Base-by-base conservation (phyloP, 2,888 invertebrate species). In the Drosophila histrio region DNA sequence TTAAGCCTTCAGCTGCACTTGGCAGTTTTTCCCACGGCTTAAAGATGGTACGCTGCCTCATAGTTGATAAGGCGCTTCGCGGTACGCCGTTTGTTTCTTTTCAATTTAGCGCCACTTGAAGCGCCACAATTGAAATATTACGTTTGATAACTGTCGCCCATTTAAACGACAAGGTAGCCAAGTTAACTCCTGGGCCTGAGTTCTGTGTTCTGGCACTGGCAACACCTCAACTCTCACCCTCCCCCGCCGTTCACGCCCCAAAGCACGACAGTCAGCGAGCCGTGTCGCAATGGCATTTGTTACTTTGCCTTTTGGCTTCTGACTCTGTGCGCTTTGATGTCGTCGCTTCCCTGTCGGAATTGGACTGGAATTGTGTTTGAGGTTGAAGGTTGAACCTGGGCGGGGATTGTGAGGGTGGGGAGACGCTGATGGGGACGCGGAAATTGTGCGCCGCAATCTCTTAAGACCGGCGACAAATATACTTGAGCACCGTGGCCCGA, bases 401-500 rank as follows among this genome's bases (percentile, higher is more conserved):
- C 11, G 11, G 5, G 5, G 17, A 6, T 8, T 15, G 28, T 2
- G 28, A 34, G 60, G 19, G 3, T 32, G 39, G 49, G 47, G 5
- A n/a, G 8, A 17, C 11, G 9, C 2, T 1, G 7, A 13, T 39
- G 13, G 34, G 15, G 32, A 43, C 67, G 74, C 73, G 77, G 82
- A 82, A 85, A 85, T 83, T 83, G 77, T 81, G 69, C 65, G 76
- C 81, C 83, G 75, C 87, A 86, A 86, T 86, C 87, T 84, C 81
- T 86, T 84, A 84, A 84, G 84, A 77, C 87, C 77, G 73, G 81
- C 84, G 84, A 84, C 86, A 84, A 84, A 84, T 84, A 84, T 75
- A 81, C 86, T 76, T 83, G 80, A 73, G 74, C 71, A 61, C 60
- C 67, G 49, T 59, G 64, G 50, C 76, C 47, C 66, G 54, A 28